phyloP scores from a whole-genome alignment of 2,888 invertebrate species.

The Cheiracanthium punctorium region DNA sequence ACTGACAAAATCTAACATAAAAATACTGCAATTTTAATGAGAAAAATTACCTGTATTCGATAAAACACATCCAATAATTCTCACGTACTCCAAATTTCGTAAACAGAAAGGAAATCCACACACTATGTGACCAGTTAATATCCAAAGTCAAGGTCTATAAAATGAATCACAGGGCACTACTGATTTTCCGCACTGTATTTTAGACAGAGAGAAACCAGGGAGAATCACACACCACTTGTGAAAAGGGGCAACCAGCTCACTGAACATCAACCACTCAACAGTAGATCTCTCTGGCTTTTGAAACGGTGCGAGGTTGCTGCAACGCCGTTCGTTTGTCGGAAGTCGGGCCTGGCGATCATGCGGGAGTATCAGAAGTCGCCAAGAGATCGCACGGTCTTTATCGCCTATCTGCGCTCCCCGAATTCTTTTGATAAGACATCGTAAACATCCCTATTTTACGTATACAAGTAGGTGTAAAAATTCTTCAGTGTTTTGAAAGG shows the following conservation, averaged over 20 bases:
- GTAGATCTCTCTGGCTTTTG: background rate
- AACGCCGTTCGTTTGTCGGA: background rate
- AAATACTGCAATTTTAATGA: too few species aligned
- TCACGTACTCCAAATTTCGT: background rate
- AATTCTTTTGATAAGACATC: too few species aligned
- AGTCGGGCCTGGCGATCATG: background rate
- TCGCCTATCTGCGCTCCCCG: too few species aligned
- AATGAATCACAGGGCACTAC: background rate
- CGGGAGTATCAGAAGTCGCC: background rate
- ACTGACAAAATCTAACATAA: too few species aligned
- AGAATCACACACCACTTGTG: too few species aligned
- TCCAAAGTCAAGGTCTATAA: background rate
- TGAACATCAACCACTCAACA: background rate
- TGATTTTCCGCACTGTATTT: background rate
- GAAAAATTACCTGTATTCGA: background rate
- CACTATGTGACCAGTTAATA: background rate
- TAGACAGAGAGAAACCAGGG: background rate
- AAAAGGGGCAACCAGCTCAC: too few species aligned
- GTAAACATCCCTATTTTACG: too few species aligned
- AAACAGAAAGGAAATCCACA: background rate
- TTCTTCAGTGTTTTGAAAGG: too few species aligned
- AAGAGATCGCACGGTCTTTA: too few species aligned
- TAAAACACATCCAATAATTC: background rate
- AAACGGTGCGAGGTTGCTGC: background rate
- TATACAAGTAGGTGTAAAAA: too few species aligned